Evolutionary conservation across 2,888 invertebrate species (phyloP).

Genomic region (Bedellia somnulentella): DNA sequence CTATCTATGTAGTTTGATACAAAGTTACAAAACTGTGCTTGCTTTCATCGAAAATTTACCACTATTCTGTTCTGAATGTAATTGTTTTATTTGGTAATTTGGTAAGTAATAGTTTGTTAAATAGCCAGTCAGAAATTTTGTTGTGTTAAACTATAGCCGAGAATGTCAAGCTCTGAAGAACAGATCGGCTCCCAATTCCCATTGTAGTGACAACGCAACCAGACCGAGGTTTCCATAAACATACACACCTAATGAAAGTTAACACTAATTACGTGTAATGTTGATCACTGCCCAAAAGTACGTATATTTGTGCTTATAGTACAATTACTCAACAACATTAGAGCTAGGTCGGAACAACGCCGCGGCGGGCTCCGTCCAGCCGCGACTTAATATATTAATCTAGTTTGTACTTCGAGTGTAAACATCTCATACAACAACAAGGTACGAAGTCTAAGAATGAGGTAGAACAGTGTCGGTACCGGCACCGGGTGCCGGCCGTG

Average conservation of each 20-base stretch:
- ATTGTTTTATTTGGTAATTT: too few species aligned
- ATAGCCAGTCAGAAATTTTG: too few species aligned
- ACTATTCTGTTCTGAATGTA: too few species aligned
- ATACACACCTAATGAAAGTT: conserved; percentile 53
- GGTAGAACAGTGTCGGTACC: conserved; percentile 52
- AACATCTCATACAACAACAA: conserved; percentile 55
- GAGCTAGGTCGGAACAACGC: conserved; percentile 8
- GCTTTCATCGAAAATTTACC: too few species aligned
- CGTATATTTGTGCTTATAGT: conserved; percentile 58
- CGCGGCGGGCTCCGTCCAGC: conserved; percentile 34
- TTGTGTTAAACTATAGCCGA: too few species aligned
- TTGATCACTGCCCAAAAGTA: conserved; percentile 62
- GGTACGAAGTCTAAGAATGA: conserved; percentile 46
- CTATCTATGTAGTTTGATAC: too few species aligned
- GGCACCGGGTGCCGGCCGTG: too few species aligned
- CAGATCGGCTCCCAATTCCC: too few species aligned
- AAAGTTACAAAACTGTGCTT: too few species aligned
- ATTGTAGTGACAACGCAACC: conserved; percentile 27
- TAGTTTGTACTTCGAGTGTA: conserved; percentile 40
- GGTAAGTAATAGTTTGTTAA: too few species aligned
- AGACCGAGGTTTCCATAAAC: conserved; percentile 33
- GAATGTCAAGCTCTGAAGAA: too few species aligned
- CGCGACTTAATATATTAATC: conserved; percentile 26
- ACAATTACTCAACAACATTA: conserved; percentile 47
- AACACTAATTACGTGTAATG: conserved; percentile 58